phyloP scores from a whole-genome alignment of 1,140 invertebrate genomes.

The Temnothorax curvispinosus region DNA sequence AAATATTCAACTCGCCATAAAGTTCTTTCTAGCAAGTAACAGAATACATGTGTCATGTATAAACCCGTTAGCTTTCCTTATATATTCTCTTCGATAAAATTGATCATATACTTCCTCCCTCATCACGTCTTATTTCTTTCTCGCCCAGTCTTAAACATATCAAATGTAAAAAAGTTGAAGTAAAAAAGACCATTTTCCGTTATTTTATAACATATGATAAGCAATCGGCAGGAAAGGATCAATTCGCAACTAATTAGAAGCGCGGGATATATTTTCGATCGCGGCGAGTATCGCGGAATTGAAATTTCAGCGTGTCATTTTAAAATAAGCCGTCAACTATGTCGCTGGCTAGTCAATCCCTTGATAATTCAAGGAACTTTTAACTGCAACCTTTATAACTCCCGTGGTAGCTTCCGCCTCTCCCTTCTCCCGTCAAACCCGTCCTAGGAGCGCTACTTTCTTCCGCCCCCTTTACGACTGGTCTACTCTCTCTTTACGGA shows the following conservation, averaged over 20 bases:
- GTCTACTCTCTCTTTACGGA: slow-evolving; percentile 79
- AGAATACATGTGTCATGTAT: background rate
- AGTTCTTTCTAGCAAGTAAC: background rate
- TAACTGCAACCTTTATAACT: slow-evolving; percentile 83
- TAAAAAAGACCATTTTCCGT: background rate
- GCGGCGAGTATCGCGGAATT: slow-evolving; percentile 6
- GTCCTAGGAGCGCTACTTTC: slow-evolving; percentile 79
- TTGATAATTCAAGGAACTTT: slow-evolving; percentile 84
- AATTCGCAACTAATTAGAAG: background rate
- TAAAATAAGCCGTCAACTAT: slow-evolving; percentile 63
- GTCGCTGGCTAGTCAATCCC: slow-evolving; percentile 71
- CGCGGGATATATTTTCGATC: background rate
- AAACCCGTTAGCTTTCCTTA: background rate
- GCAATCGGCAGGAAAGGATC: background rate
- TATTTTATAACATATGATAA: background rate
- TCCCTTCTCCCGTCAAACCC: slow-evolving; percentile 58
- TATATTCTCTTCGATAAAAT: background rate
- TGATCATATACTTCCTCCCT: background rate
- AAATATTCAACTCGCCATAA: background rate
- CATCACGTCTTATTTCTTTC: background rate
- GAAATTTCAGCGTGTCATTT: slow-evolving; percentile 67
- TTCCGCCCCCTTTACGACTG: slow-evolving; percentile 83
- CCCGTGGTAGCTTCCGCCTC: slow-evolving; percentile 71
- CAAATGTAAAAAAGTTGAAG: background rate
- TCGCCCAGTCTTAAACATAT: background rate